Base-by-base conservation (phyloP, 2,797 vertebrate genomes). In the Acanthornis magna region DNA sequence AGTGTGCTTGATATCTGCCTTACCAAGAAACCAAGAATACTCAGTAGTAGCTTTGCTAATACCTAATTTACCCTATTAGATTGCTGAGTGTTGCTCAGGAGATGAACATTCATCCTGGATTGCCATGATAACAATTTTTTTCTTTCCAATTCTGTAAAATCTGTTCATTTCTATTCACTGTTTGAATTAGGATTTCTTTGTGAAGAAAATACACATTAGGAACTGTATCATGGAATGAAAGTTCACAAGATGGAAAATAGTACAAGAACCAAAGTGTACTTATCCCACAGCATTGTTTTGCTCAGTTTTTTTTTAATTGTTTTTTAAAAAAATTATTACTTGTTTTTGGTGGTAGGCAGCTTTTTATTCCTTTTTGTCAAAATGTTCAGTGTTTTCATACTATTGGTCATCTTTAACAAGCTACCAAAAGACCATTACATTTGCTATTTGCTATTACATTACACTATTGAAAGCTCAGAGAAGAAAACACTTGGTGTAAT, bases 1-100 rank as follows among this genome's bases (percentile, higher is more conserved):
- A 29, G 30, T 0, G 0, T 72, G 34, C 21, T 77, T 57, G 21
- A 9, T 32, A 54, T 6, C 30, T 42, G 10, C 29, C 16, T 73
- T 73, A 57, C 8, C 25, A 85, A 45, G 42, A 66, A 88, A 71
- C 8, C 9, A 72, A 43, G 34, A n/a, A 43, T 11, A 61, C 10
- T n/a, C 68, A 17, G 15, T 38, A 55, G 29, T 8, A 70, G 55
- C 36, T 53, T 68, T 75, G 36, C 16, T 11, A 63, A 70, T 42
- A 50, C 10, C 11, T 77, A 54, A 16, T 5, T 43, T 79, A 72
- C 5, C 2, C 34, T 75, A 19, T 73, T 60, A 73, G n/a, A 72
- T 42, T 1, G 0, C 50, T 54, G 55, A 58, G 7, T 48, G 12
- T 26, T 71, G 71, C n/a, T 81, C 15, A n/a, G 54, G 48, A 91